A percentile compares a stretch with the other conserved stretches of the same genome.
phyloP scores from a whole-genome alignment of 1,140 invertebrate species.

The Orchestia grillus region DNA sequence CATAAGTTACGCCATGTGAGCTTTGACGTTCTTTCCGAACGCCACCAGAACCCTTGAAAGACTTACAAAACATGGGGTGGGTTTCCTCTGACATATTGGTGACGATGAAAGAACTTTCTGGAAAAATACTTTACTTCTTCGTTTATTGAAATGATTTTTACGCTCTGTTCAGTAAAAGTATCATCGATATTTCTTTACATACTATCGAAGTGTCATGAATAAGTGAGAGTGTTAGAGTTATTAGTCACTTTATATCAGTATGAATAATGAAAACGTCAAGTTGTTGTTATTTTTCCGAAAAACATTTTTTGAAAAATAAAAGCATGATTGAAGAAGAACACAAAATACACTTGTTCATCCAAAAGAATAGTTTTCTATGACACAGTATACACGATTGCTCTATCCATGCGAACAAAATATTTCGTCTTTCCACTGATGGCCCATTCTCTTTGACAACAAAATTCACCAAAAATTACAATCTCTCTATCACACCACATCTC shows the following conservation, averaged over 20 bases:
- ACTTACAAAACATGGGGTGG: background rate
- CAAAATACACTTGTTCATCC: background rate
- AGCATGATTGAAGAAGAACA: background rate
- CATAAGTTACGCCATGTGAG: conserved; percentile 37
- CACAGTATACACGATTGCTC: background rate
- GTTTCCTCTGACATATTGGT: background rate
- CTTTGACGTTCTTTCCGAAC: conserved; percentile 39
- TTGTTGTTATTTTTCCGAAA: background rate
- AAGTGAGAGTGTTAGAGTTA: background rate
- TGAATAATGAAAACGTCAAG: background rate
- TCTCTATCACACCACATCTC: no score
- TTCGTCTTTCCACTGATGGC: no score
- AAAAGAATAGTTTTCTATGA: background rate
- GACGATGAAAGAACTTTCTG: background rate
- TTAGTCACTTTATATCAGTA: background rate
- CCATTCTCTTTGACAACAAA: no score
- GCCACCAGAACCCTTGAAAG: background rate
- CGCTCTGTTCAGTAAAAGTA: background rate
- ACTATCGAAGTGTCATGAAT: background rate
- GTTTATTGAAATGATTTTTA: background rate
- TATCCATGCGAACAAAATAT: background rate
- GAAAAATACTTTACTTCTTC: background rate
- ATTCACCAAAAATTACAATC: no score
- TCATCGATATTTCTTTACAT: background rate
- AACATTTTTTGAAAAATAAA: background rate